Percentiles rank a stretch among this genome's conserved stretches.
phyloP scores from a whole-genome alignment of 2,113 vertebrate species.

The Nestor notabilis region DNA sequence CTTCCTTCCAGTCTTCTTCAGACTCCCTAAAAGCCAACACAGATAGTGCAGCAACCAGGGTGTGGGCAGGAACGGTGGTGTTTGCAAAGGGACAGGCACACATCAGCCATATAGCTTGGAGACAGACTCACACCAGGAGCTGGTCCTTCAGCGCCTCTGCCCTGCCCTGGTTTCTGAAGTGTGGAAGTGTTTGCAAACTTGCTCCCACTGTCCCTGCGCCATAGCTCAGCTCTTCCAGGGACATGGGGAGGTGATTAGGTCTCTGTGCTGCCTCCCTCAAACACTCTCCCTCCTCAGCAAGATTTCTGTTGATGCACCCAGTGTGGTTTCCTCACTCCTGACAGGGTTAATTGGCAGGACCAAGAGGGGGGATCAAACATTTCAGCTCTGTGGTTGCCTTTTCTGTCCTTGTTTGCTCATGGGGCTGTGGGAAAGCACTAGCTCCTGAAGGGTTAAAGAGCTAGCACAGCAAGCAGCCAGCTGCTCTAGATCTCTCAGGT shows the following conservation, averaged over 20 bases:
- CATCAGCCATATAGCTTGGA: background rate
- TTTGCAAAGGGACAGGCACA: background rate
- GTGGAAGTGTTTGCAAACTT: background rate
- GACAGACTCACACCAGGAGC: background rate
- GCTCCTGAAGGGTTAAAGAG: slow-evolving; percentile 41
- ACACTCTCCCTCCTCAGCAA: background rate
- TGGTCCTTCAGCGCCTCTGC: background rate
- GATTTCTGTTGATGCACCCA: slow-evolving; percentile 4
- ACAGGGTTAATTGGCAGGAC: slow-evolving; percentile 62
- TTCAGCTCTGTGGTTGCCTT: background rate
- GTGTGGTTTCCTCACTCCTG: slow-evolving; percentile 30
- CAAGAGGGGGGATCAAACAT: slow-evolving; percentile 43
- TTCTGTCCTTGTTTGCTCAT: slow-evolving; percentile 24
- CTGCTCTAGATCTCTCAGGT: slow-evolving; percentile 2
- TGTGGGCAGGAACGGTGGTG: background rate
- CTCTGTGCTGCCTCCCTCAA: background rate
- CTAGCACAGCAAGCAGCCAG: slow-evolving; percentile 18
- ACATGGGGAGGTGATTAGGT: background rate
- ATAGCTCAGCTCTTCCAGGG: background rate
- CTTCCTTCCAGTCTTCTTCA: background rate
- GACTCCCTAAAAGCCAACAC: background rate
- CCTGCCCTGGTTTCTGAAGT: background rate
- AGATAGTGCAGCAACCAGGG: background rate
- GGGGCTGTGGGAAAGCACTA: background rate
- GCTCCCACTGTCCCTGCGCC: background rate